Percentiles rank a stretch among this genome's conserved stretches.
Conservation (phyloP, 2,113 vertebrate genomes). For the Corythoichthys haematopterus region DNA sequence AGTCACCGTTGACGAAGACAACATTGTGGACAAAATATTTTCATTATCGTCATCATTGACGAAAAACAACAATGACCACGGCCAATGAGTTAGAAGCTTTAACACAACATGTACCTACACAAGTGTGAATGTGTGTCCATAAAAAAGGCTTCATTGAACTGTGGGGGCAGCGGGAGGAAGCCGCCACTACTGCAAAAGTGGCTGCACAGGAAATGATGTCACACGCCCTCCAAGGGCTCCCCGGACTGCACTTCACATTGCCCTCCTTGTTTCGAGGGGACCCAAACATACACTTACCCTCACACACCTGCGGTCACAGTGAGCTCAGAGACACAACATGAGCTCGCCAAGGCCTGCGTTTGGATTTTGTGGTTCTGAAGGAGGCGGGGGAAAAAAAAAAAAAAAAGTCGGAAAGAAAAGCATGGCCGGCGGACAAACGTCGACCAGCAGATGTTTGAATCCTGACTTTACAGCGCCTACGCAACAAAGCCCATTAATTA, state of each 20-base stretch:
- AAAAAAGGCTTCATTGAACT: constrained; percentile 72
- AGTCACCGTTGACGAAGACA: too few species aligned
- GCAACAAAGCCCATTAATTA: constrained; percentile 2
- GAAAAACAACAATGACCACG: too few species aligned
- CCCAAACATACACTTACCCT: constrained; percentile 30
- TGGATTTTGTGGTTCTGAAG: constrained; percentile 59
- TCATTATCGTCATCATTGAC: too few species aligned
- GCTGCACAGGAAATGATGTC: constrained; percentile 75
- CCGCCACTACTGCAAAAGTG: constrained; percentile 58
- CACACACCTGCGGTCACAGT: constrained; percentile 58
- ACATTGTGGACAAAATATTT: too few species aligned
- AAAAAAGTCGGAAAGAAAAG: constrained; percentile 57
- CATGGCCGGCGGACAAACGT: constrained; percentile 29
- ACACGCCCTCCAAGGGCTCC: constrained; percentile 56
- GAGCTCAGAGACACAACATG: constrained; percentile 64
- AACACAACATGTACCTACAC: constrained; percentile 8
- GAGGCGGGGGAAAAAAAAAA: constrained; percentile 6
- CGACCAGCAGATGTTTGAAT: constrained; percentile 1
- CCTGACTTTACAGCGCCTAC: neutral
- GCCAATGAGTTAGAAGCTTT: neutral
- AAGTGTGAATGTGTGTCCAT: constrained; percentile 19
- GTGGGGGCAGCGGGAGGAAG: constrained; percentile 65
- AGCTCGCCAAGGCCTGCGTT: constrained; percentile 53
- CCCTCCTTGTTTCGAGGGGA: constrained; percentile 63
- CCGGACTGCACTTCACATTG: constrained; percentile 47